These are phyloP conservation scores for Malurus elegans DNA, from an alignment of 2,113 vertebrate genomes.

Conservation along the genomic window DNA sequence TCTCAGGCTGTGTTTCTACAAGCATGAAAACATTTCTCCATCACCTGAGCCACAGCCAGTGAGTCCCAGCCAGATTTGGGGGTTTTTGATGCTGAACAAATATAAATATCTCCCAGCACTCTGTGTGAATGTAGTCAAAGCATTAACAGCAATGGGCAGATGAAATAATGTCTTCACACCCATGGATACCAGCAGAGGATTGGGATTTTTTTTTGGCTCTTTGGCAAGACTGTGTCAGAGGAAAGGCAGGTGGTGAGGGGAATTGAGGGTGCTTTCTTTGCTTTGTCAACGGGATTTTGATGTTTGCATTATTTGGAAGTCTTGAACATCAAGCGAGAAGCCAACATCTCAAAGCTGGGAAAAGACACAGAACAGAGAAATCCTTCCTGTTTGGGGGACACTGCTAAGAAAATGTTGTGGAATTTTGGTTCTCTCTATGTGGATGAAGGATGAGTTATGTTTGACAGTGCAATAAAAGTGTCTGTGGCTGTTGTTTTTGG, in stretches of 20 bases:
- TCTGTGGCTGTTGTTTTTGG: fast-evolving
- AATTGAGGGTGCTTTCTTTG: background rate
- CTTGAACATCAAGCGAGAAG: background rate
- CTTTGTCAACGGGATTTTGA: background rate
- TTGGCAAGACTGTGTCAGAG: background rate
- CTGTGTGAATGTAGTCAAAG: background rate
- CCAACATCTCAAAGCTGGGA: background rate
- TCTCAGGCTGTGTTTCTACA: background rate
- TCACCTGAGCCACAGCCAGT: background rate
- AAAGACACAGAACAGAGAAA: background rate
- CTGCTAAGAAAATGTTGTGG: background rate
- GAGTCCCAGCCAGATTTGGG: background rate
- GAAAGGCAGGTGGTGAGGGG: fast-evolving
- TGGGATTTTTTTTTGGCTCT: background rate
- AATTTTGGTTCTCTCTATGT: background rate
- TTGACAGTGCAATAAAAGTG: background rate
- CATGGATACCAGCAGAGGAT: background rate
- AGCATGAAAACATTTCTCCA: background rate
- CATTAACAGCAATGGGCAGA: background rate
- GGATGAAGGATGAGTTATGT: background rate
- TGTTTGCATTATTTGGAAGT: background rate
- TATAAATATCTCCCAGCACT: background rate
- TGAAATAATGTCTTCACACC: background rate
- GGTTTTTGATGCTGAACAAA: background rate
- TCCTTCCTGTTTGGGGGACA: background rate